These are phyloP conservation scores for Columbina picui DNA, from an alignment of 2,113 vertebrate species.

Conservation along the genomic window DNA sequence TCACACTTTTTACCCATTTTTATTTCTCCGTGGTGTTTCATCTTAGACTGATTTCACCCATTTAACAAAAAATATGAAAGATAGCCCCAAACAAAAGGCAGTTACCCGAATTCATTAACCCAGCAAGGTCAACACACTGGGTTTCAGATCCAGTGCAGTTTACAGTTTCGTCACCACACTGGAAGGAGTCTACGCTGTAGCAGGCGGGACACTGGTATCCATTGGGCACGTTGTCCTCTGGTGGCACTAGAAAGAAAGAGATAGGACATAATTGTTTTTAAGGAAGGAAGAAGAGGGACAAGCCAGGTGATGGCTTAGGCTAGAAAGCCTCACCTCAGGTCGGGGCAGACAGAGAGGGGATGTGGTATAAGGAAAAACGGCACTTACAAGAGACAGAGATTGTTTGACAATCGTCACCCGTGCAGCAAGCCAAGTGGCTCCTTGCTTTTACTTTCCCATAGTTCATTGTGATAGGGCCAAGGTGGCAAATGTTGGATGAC, in stretches of 20 bases:
- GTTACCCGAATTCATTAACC: constrained; percentile 41
- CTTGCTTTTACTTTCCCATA: constrained; percentile 48
- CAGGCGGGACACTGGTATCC: constrained; percentile 50
- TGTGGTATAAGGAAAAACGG: accelerated
- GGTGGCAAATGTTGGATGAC: not conserved
- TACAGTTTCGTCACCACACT: not conserved
- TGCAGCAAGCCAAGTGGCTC: constrained; percentile 22
- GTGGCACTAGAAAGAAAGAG: constrained; percentile 26
- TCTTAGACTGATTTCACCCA: not conserved
- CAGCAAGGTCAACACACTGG: constrained; percentile 43
- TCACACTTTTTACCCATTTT: not conserved
- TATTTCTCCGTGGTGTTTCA: not conserved
- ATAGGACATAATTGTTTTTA: not conserved
- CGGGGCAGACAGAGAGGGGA: not conserved
- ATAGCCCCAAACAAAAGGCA: not conserved
- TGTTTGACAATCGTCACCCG: accelerated
- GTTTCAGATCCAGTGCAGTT: constrained; percentile 39
- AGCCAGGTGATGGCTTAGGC: not conserved
- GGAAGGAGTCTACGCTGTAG: constrained; percentile 27
- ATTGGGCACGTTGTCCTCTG: not conserved
- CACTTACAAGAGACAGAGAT: not conserved
- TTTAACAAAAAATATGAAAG: not conserved
- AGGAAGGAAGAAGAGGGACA: accelerated
- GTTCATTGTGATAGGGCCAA: constrained; percentile 18
- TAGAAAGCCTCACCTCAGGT: not conserved